phyloP scores from a whole-genome alignment of 2,888 invertebrate species.

The Eilema sororculum region DNA sequence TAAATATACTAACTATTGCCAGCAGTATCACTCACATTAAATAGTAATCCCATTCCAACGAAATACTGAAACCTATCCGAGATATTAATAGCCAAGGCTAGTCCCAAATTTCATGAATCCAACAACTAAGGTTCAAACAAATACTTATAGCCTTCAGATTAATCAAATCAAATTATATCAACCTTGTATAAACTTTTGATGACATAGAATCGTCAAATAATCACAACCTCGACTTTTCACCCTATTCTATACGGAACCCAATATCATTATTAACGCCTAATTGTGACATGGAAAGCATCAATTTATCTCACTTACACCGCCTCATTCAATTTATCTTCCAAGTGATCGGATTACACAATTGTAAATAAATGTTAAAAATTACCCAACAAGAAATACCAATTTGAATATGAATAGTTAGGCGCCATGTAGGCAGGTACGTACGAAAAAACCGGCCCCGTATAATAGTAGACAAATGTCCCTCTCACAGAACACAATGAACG shows the following conservation, averaged over 20 bases:
- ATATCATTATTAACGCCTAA: conserved; percentile 63
- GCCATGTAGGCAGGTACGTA: conserved; percentile 82
- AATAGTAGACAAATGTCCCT: conserved; percentile 84
- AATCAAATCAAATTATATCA: too few species aligned
- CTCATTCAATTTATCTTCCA: conserved; percentile 70
- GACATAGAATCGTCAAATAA: background rate
- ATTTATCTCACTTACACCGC: conserved; percentile 71
- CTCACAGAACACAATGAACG: conserved; percentile 78
- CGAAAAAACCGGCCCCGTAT: conserved; percentile 84
- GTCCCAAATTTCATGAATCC: too few species aligned
- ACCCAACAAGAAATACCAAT: conserved; percentile 81
- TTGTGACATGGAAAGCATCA: conserved; percentile 61
- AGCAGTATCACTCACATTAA: too few species aligned
- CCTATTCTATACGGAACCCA: conserved; percentile 32
- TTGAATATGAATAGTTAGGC: conserved; percentile 86
- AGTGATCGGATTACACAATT: conserved; percentile 79
- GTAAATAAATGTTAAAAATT: conserved; percentile 83
- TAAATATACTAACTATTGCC: too few species aligned
- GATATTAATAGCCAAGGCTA: too few species aligned
- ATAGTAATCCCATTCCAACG: too few species aligned
- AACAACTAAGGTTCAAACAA: too few species aligned
- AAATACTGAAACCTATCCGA: too few species aligned
- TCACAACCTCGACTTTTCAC: background rate
- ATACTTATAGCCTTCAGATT: too few species aligned
- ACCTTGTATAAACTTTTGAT: background rate